These are phyloP conservation scores for Archaeoteleia sp. DNA, from an alignment of 2,888 invertebrate species.

Conservation along the genomic window DNA sequence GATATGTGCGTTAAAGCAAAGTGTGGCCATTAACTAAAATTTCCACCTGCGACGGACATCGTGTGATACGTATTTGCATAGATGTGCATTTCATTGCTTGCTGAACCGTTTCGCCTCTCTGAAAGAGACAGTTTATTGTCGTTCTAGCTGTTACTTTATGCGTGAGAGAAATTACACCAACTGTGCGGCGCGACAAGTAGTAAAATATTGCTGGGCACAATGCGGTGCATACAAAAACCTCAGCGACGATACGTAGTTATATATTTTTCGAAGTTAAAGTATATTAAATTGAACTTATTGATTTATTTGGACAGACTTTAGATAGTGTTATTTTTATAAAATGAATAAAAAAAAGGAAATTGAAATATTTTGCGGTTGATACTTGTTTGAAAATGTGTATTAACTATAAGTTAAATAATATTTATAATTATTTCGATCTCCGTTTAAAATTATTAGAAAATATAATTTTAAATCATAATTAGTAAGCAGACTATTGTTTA, in stretches of 20 bases:
- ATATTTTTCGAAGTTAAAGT: neutral
- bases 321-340: too few relatives aligned
- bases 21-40: conserved; percentile 53
- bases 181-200: conserved; percentile 21
- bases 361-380: too few relatives aligned
- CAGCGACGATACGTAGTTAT: neutral
- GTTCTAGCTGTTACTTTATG: conserved; percentile 49
- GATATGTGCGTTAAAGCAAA: conserved; percentile 46
- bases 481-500: too few relatives aligned
- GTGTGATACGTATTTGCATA: conserved; percentile 41
- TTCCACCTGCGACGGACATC: conserved; percentile 49
- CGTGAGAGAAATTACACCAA: conserved; percentile 41
- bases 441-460: too few relatives aligned
- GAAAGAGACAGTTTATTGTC: conserved; percentile 50
- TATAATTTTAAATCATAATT: too few relatives aligned
- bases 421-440: too few relatives aligned
- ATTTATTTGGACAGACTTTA: too few relatives aligned
- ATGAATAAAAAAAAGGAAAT: too few relatives aligned
- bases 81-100: conserved; percentile 47
- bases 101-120: conserved; percentile 39
- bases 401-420: too few relatives aligned
- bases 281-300: neutral
- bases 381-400: too few relatives aligned
- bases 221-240: conserved; percentile 7
- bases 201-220: conserved; percentile 31